Conservation (phyloP, 2,113 vertebrate species). For the Triplophysa tibetana region DNA sequence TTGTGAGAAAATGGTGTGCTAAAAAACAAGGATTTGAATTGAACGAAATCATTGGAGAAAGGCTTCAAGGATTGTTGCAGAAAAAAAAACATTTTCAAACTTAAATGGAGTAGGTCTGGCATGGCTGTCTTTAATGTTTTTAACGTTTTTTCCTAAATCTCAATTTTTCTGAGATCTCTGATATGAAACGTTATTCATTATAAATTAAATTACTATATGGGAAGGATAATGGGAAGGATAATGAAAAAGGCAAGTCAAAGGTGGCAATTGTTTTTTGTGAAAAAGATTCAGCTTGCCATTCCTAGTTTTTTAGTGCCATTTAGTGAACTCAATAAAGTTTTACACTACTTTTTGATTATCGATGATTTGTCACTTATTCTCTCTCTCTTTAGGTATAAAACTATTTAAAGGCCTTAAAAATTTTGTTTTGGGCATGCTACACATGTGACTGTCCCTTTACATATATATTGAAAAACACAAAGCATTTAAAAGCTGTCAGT, state of each 20-base stretch:
- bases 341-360: not conserved
- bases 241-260: too few species aligned
- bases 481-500: conserved; percentile 47
- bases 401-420: not conserved
- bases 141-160: not conserved
- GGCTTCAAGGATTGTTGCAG: not conserved
- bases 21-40: conserved; percentile 53
- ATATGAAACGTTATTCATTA: too few species aligned
- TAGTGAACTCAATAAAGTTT: not conserved
- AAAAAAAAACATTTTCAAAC: conserved; percentile 10
- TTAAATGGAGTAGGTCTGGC: not conserved
- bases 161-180: too few species aligned
- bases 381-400: not conserved
- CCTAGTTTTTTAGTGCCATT: not conserved
- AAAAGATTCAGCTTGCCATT: not conserved
- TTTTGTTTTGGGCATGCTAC: too few species aligned
- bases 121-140: not conserved
- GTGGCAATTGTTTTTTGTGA: too few species aligned
- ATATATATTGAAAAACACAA: conserved; percentile 19
- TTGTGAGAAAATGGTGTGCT: conserved; percentile 12
- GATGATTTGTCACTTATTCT: not conserved
- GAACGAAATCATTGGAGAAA: conserved; percentile 41
- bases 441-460: conserved; percentile 1
- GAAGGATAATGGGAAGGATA: too few species aligned
- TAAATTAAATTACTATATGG: too few species aligned